Base-by-base conservation (phyloP, 2,113 vertebrate species). In the Hemibagrus wyckioides region DNA sequence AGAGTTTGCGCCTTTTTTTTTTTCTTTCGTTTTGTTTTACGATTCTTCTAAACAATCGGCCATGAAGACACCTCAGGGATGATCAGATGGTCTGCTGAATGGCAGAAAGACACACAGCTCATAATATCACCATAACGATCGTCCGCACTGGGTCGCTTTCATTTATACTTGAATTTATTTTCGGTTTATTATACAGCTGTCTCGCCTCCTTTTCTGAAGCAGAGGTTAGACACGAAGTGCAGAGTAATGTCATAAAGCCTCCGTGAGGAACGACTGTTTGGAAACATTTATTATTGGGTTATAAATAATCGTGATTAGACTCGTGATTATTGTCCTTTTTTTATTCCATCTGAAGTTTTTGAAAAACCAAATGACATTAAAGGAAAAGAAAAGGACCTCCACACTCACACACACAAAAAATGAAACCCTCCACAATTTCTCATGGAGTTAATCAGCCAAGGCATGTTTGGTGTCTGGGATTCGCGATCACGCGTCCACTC, bases 31-130 rank as follows among this genome's bases (percentile, higher is more conserved):
- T 10, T 56, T 76, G 19, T 82, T 82, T 48, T 52, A 19, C 23
- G 39, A n/a, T 28, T 30, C 23, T 83, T 59, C 44, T 57, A 56
- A 75, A 75, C 52, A 39, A 54, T 82, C 23, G 36, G 79, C 85
- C 75, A 85, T 65, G 19, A 65, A 57, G 80, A 86, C 86, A 87
- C 80, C 86, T 87, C 86, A 87, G 86, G 86, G 86, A 87, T 84
- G 81, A 87, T 77, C 86, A 76, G 71, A 54, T 54, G 80, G 17
- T 73, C 69, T 76, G 67, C 17, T 48, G 44, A 59, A 33, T 33
- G n/a, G 28, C 67, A n/a, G 69, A 54, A 33, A 21, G 39, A 5
- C 41, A 76, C 28, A 7, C 67, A 36, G 77, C 14, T 67, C 39
- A 28, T 25, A n/a, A n/a, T 61, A 30, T 76, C 82, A 41, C 80